These are phyloP conservation scores for Cichlasoma orientale DNA, from an alignment of 2,797 vertebrate genomes.

Conservation along the genomic window DNA sequence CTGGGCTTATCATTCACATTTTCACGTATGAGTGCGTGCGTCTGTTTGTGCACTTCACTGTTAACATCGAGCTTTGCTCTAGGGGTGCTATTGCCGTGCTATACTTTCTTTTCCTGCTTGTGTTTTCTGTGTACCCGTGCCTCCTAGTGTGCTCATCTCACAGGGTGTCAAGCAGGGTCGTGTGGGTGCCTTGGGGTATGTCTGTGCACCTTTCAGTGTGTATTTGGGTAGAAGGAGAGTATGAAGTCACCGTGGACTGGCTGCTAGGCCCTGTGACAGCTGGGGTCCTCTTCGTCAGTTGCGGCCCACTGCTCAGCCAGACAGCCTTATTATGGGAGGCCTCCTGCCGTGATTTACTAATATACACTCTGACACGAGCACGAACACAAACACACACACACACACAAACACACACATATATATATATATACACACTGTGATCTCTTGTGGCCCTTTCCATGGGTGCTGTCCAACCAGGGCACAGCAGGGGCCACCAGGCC, in stretches of 20 bases:
- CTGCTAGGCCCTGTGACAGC: conserved; percentile 72
- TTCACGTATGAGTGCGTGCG: not conserved
- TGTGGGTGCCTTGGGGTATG: conserved; percentile 47
- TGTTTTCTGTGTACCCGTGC: conserved; percentile 13
- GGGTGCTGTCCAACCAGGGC: conserved; percentile 68
- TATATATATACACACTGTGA: not conserved
- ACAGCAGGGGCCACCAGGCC: conserved; percentile 66
- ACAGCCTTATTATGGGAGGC: conserved; percentile 76
- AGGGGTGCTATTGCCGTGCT: not conserved
- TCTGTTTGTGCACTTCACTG: conserved; percentile 13
- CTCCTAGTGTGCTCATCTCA: conserved; percentile 36
- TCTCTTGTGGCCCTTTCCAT: conserved; percentile 62
- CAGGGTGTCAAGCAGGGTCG: conserved; percentile 57
- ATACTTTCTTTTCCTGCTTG: conserved; percentile 10
- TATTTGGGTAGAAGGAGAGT: conserved; percentile 37
- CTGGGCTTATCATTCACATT: conserved; percentile 48
- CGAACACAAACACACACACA: conserved; percentile 32
- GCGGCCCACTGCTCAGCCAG: conserved; percentile 77
- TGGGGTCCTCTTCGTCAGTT: conserved; percentile 76
- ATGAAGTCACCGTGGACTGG: conserved; percentile 58
- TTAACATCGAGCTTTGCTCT: conserved; percentile 2
- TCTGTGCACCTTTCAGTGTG: conserved; percentile 50
- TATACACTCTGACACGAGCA: conserved; percentile 56
- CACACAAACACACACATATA: conserved; percentile 32
- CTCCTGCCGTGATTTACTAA: conserved; percentile 65